phyloP scores from a whole-genome alignment of 2,888 invertebrate species.

The Phania funesta region DNA sequence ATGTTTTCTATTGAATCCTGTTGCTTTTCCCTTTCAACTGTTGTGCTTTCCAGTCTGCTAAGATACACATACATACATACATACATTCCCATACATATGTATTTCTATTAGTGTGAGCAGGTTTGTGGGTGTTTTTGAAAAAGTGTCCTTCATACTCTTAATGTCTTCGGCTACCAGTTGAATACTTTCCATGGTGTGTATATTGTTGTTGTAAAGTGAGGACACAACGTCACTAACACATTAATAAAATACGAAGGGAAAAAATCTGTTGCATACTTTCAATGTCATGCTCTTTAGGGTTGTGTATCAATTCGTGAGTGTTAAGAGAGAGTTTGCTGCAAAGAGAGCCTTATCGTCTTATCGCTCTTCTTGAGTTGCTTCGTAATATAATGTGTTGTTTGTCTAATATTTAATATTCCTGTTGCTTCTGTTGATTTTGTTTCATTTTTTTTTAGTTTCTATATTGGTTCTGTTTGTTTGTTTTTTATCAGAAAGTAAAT shows the following conservation, averaged over 20 bases:
- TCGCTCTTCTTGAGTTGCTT: background rate
- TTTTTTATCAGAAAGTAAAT: no score
- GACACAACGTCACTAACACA: background rate
- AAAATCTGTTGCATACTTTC: conserved; percentile 67
- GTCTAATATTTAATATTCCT: conserved; percentile 20
- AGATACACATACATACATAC: background rate
- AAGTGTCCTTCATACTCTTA: conserved; percentile 62
- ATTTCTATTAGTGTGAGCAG: background rate
- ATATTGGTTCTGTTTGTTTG: no score
- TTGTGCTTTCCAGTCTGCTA: conserved; percentile 49
- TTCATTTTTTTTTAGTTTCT: no score
- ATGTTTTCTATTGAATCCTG: conserved; percentile 66
- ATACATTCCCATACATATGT: background rate
- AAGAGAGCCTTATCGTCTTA: background rate
- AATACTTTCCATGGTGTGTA: conserved; percentile 46
- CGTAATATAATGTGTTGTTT: no score
- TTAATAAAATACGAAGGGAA: background rate
- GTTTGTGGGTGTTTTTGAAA: conserved; percentile 1
- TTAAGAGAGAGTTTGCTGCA: conserved; percentile 13
- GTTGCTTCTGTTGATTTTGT: no score
- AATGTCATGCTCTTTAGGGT: conserved; percentile 63
- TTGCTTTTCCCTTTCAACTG: conserved; percentile 59
- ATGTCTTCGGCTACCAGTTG: conserved; percentile 63
- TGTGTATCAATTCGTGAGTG: background rate
- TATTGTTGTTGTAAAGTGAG: background rate